Base-by-base conservation (phyloP, 1,140 invertebrate genomes). In the Pentalonia nigronervosa region DNA sequence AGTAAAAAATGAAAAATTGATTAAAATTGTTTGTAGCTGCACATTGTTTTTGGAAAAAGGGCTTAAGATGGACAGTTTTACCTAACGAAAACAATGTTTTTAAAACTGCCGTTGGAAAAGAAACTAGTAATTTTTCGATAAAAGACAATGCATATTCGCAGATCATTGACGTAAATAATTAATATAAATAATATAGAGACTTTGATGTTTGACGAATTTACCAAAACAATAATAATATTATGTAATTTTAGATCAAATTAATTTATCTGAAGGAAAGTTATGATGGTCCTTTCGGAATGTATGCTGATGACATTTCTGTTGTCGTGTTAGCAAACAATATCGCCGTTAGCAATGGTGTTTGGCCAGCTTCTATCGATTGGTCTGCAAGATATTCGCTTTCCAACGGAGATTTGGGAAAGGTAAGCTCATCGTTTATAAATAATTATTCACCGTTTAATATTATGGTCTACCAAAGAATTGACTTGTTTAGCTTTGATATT, bases 21-120 rank as follows among this genome's bases (percentile, higher is more conserved):
- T 34, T 76, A 17, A 6, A 67, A 67, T 67, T 88, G 20, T 67
- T 76, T 76, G 9, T n/a, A 76, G 60, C 60, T 76, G 60, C 60
- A 17, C 60, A 76, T 76, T 76, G 60, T 76, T 76, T 76, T 76
- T 76, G 60, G 60, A 76, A 76, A 76, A 76, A 76, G 60, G 60
- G 60, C 6, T 76, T 76, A 17, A 76, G 60, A 17, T n/a, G 60
- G n/a, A n/a, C 6, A n/a, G n/a, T 20, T 6, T 1, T 76, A 76
- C 14, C 0, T 1, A 76, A 76, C n/a, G 60, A 76, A 76, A 76
- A 84, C 21, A 23, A 25, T 84, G 2, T 1, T 34, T 76, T 47
- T n/a, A 91, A 91, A 91, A 76, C 67, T n/a, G 56, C 34, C 56
- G 56, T 76, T 20, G 90, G 90, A 91, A 91, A 91, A 47, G 45